phyloP scores from a whole-genome alignment of 2,113 vertebrate species.

The Oncorhynchus nerka region DNA sequence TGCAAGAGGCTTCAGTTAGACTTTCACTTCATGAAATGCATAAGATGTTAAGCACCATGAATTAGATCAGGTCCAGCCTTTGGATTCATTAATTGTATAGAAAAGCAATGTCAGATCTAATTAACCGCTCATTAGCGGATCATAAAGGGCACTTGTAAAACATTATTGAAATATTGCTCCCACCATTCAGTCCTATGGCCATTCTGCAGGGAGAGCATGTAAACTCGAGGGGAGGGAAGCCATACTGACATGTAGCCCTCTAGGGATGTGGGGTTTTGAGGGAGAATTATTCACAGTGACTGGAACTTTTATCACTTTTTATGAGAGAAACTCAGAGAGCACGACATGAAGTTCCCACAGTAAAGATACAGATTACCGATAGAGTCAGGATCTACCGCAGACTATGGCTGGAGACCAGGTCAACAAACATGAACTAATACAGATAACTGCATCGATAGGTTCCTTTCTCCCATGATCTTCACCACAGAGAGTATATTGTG shows the following conservation, averaged over 20 bases:
- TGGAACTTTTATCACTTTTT: too few species aligned
- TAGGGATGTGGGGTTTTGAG: background rate
- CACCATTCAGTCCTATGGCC: background rate
- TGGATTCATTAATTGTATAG: conserved; percentile 37
- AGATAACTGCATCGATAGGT: too few species aligned
- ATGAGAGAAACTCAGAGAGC: background rate
- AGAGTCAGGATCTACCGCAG: background rate
- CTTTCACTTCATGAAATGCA: conserved; percentile 19
- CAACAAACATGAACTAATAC: background rate
- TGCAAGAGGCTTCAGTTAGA: conserved; percentile 10
- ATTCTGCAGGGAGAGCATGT: background rate
- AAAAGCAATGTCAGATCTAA: conserved; percentile 30
- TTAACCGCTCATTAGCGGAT: conserved; percentile 26
- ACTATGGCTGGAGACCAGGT: background rate
- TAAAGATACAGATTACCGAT: background rate
- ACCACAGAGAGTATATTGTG: background rate
- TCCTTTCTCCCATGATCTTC: background rate
- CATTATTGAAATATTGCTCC: conserved; percentile 23
- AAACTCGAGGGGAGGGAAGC: background rate
- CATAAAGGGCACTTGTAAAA: conserved; percentile 19
- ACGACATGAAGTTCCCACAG: background rate
- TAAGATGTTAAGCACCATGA: conserved; percentile 24
- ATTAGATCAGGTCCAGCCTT: conserved; percentile 23
- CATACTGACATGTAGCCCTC: background rate
- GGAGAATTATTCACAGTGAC: background rate